These are phyloP conservation scores for Cryptotis parvus DNA, from an alignment of 2,113 vertebrate genomes.

Conservation along the genomic window DNA sequence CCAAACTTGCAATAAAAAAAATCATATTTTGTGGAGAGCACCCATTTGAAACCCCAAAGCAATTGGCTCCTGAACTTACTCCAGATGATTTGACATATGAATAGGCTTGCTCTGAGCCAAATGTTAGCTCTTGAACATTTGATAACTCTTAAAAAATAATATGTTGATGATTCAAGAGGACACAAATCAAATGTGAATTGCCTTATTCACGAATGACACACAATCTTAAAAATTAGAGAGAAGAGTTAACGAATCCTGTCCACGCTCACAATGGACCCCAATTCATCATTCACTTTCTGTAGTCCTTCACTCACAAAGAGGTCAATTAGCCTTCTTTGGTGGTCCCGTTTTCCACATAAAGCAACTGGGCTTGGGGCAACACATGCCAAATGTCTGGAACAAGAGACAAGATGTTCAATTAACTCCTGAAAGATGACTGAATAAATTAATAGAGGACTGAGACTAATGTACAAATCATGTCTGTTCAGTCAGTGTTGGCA, in stretches of 20 bases:
- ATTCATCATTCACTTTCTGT: background rate
- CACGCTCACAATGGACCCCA: constrained; percentile 20
- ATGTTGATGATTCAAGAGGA: constrained; percentile 70
- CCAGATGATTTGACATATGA: constrained; percentile 68
- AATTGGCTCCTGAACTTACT: constrained; percentile 52
- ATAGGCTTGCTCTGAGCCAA: constrained; percentile 50
- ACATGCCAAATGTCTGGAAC: constrained; percentile 44
- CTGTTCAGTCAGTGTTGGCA: background rate
- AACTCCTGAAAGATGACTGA: constrained; percentile 32
- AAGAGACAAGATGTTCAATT: constrained; percentile 61
- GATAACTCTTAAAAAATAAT: constrained; percentile 76
- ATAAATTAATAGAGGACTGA: constrained; percentile 36
- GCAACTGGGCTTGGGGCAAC: constrained; percentile 39
- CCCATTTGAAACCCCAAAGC: constrained; percentile 44
- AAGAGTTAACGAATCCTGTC: constrained; percentile 45
- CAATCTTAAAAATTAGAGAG: constrained; percentile 58
- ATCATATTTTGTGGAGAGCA: constrained; percentile 34
- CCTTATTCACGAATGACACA: constrained; percentile 58
- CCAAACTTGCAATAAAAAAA: constrained; percentile 21
- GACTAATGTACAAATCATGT: background rate
- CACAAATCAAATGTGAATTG: constrained; percentile 62
- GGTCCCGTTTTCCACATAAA: constrained; percentile 39
- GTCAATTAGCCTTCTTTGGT: constrained; percentile 59
- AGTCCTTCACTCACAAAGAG: constrained; percentile 60
- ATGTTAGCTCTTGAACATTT: constrained; percentile 72